These are phyloP conservation scores for Drosophila ohnishii DNA, from an alignment of 1,140 invertebrate genomes.

Conservation along the genomic window DNA sequence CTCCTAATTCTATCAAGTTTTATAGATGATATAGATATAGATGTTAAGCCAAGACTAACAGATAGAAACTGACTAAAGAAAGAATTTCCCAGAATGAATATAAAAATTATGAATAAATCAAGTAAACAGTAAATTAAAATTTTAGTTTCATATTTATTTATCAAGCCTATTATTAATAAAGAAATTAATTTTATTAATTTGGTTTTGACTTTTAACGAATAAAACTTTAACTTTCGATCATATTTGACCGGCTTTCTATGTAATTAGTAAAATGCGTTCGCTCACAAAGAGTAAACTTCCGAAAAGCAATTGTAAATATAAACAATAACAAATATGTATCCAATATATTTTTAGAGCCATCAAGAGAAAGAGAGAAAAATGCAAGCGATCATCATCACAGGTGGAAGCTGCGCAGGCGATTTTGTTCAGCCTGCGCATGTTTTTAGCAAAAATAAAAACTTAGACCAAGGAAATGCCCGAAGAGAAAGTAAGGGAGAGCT, in stretches of 20 bases:
- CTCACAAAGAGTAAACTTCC: slow-evolving; percentile 1
- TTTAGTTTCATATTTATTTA: too few relatives aligned
- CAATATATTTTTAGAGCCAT: slow-evolving; percentile 38
- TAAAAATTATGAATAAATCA: too few relatives aligned
- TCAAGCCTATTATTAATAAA: too few relatives aligned
- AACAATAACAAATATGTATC: slow-evolving; percentile 72
- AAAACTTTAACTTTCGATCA: too few relatives aligned
- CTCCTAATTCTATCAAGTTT: too few relatives aligned
- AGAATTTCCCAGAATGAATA: too few relatives aligned
- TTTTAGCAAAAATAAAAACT: slow-evolving; percentile 39
- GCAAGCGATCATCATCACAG: slow-evolving; percentile 37
- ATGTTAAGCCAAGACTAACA: too few relatives aligned
- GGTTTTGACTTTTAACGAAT: not conserved
- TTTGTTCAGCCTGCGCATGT: slow-evolving; percentile 62
- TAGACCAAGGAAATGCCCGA: not conserved
- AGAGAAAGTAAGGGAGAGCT: slow-evolving; percentile 31
- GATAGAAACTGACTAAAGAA: too few relatives aligned
- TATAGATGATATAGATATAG: too few relatives aligned
- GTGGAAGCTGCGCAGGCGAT: slow-evolving; percentile 59
- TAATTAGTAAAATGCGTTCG: not conserved
- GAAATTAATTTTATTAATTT: not conserved
- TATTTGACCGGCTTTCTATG: not conserved
- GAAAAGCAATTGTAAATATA: slow-evolving; percentile 67
- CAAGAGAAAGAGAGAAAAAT: slow-evolving; percentile 10
- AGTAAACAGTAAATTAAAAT: too few relatives aligned